Conservation (phyloP, 2,888 invertebrate genomes). For the Leucoptera coffeella region DNA sequence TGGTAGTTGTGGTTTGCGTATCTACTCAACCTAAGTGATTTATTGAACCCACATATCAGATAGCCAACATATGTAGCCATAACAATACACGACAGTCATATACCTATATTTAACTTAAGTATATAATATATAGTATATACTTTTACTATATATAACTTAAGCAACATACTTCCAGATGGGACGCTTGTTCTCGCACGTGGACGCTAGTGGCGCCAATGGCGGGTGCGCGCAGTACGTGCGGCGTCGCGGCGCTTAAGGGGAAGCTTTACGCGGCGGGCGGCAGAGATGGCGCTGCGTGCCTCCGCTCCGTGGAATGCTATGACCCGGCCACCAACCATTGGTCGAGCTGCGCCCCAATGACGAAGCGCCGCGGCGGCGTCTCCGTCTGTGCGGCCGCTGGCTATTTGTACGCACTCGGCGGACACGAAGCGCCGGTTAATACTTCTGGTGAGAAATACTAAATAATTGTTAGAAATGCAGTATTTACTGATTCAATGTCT, state of each 20-base stretch:
- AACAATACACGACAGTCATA: no score
- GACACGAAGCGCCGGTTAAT: constrained; percentile 84
- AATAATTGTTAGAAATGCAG: no score
- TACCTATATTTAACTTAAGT: no score
- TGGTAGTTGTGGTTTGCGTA: no score
- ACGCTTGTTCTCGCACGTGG: constrained; percentile 83
- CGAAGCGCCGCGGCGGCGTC: constrained; percentile 78
- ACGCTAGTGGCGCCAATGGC: constrained; percentile 87
- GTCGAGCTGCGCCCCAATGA: constrained; percentile 84
- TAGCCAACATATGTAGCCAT: no score
- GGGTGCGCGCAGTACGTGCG: constrained; percentile 83
- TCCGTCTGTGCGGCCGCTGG: constrained; percentile 68
- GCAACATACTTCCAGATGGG: constrained; percentile 79
- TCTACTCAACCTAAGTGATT: no score
- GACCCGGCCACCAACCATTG: constrained; percentile 68
- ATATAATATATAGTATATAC: no score
- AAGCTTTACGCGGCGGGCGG: constrained; percentile 90
- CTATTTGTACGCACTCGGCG: constrained; percentile 86
- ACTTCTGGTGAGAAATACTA: no score
- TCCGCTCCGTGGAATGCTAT: constrained; percentile 84
- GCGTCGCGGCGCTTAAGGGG: constrained; percentile 78
- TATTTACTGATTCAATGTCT: no score
- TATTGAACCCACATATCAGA: no score
- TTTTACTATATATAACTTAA: no score
- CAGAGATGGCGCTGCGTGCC: constrained; percentile 84